Percentiles rank a stretch among this genome's conserved stretches.
These are phyloP conservation scores for Luperina testacea DNA, from an alignment of 2,888 invertebrate species.

Conservation along the genomic window DNA sequence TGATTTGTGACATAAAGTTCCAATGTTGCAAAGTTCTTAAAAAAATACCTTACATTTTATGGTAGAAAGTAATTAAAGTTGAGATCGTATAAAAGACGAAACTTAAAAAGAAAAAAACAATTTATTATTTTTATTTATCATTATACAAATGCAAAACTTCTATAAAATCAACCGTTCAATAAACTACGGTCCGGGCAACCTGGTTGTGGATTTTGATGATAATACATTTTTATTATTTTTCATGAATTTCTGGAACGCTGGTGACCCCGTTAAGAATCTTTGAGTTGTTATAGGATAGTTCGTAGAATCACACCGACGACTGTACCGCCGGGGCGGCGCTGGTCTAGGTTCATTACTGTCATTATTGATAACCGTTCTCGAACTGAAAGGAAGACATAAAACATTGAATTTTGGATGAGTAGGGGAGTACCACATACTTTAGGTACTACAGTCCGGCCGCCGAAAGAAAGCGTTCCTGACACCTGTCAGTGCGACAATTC, in stretches of 20 bases:
- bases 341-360: slow-evolving; percentile 27
- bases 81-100: not conserved
- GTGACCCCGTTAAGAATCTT: slow-evolving; percentile 80
- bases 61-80: not conserved
- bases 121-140: too few relatives aligned
- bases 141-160: slow-evolving; percentile 62
- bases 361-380: slow-evolving; percentile 55
- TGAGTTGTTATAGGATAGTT: slow-evolving; percentile 65
- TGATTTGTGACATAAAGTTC: not conserved
- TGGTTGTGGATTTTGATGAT: slow-evolving; percentile 37
- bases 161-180: slow-evolving; percentile 64
- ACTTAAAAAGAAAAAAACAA: slow-evolving; percentile 18
- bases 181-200: slow-evolving; percentile 31
- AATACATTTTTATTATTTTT: slow-evolving; percentile 72
- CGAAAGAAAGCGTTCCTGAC: not conserved
- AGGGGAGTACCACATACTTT: not conserved
- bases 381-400: slow-evolving; percentile 62
- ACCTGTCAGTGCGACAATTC: not conserved
- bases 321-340: not conserved
- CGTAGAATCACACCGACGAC: not conserved
- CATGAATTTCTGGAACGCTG: slow-evolving; percentile 81
- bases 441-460: not conserved
- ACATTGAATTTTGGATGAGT: not conserved
- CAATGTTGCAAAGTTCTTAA: slow-evolving; percentile 39
- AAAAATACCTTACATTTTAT: not conserved